Base-by-base conservation (phyloP, 2,888 invertebrate genomes). In the Aleiodes alternator region DNA sequence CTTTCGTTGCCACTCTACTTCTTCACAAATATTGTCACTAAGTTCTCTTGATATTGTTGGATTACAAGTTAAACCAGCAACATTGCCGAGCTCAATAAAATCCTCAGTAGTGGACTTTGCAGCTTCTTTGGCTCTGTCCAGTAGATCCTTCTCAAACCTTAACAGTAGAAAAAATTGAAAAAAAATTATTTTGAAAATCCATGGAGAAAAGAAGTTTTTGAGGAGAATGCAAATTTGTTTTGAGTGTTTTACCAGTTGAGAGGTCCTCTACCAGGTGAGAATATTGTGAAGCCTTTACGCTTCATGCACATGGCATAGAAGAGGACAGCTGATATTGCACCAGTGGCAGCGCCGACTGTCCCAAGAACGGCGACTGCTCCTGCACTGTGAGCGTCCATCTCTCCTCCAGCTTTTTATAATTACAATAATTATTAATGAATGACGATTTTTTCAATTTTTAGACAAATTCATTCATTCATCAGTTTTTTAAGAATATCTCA, bases 101-200 rank as follows among this genome's bases (percentile, higher is more conserved):
- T 80, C 76, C 50, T 84, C 82, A 11, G 81, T 82, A 1, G 85
- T 81, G n/a, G 80, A 76, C 16, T 80, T 82, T 6, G 84, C 82
- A 9, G 85, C 84, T 53, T 86, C 86, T 57, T 86, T 86, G 0
- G 85, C 87, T 57, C 87, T 82, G 56, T 85, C 81, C 70, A 87
- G 80, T 64, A 87, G 74, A 72, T 87, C 87, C 69, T 82, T 85
- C 69, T 87, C 87, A 73, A 87, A 87, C 87, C 87, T 87, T 43
- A 8, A 2, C 74, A 56, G n/a, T 68, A 23, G 2, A 23, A 23
- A 23, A 23, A n/a, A n/a, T n/a, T n/a, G 6, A 14, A 48, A 69
- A 14, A 4, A 53, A 9, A 23, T 61, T 55, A 6, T 43, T 11
- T 0, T 57, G 12, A 69, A n/a, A 12, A 4, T 38, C 2, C 14